phyloP scores from a whole-genome alignment of 2,888 invertebrate genomes.

The Aspidiotus rigidus region DNA sequence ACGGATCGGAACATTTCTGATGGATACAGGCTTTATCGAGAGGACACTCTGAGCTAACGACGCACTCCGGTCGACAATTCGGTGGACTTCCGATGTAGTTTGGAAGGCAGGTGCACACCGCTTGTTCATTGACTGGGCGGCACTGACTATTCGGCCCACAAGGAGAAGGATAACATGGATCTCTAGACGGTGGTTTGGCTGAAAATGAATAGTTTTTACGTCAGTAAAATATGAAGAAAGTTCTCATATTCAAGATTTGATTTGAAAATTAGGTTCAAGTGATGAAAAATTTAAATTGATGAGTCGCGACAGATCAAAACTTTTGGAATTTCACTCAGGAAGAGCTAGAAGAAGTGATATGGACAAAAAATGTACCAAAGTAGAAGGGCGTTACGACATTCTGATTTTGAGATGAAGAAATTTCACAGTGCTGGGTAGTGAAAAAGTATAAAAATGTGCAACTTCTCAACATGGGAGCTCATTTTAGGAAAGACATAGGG shows the following conservation, averaged over 20 bases:
- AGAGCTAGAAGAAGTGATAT: no score
- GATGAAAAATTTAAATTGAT: no score
- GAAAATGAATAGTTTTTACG: not conserved
- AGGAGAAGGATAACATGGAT: constrained; percentile 74
- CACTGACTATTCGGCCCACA: constrained; percentile 84
- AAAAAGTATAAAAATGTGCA: no score
- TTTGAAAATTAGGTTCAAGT: no score
- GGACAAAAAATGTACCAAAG: no score
- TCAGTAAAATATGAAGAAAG: not conserved
- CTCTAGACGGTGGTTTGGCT: constrained; percentile 42
- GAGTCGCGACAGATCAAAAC: no score
- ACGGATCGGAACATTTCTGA: constrained; percentile 78
- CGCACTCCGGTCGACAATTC: constrained; percentile 72
- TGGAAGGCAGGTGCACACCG: constrained; percentile 74
- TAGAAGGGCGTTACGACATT: no score
- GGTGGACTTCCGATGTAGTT: constrained; percentile 71
- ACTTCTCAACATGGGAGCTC: no score
- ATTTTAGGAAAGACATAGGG: no score
- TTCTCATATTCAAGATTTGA: not conserved
- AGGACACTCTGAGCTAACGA: constrained; percentile 78
- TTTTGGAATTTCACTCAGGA: no score
- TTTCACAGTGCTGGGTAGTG: no score
- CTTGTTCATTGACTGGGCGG: constrained; percentile 65
- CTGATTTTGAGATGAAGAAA: no score
- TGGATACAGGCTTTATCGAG: constrained; percentile 72